A percentile compares a stretch with the other conserved stretches of the same genome.
Conservation (phyloP, 2,113 vertebrate genomes). For the Pardalotus punctatus region DNA sequence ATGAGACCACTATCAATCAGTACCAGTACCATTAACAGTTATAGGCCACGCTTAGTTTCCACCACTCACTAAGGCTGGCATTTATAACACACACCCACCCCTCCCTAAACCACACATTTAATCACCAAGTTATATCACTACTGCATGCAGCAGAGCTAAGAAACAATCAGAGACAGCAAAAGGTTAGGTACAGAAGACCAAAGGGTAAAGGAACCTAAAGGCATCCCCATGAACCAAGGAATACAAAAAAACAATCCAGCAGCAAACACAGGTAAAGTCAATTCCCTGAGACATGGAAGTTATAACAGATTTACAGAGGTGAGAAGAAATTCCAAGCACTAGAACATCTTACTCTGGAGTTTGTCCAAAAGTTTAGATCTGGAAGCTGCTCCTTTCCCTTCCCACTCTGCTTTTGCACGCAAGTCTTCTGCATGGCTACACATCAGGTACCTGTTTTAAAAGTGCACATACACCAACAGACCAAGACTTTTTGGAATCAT, state of each 20-base stretch:
- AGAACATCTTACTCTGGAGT: conserved; percentile 89
- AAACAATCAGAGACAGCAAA: background rate
- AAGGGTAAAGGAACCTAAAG: background rate
- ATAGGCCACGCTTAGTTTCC: background rate
- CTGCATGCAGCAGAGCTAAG: background rate
- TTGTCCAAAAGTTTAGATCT: conserved; percentile 94
- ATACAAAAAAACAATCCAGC: background rate
- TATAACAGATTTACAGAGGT: background rate
- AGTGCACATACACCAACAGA: conserved; percentile 15
- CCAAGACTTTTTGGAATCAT: background rate
- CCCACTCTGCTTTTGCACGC: conserved; percentile 95
- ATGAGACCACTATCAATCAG: background rate
- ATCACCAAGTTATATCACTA: background rate
- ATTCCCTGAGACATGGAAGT: background rate
- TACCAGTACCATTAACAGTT: background rate
- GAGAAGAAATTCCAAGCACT: background rate
- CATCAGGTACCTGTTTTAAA: conserved; percentile 90
- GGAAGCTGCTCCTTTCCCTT: conserved; percentile 91
- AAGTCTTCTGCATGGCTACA: conserved; percentile 96
- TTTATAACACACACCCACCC: background rate
- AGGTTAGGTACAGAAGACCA: background rate
- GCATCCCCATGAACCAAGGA: background rate
- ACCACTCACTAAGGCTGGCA: background rate
- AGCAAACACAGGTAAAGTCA: background rate
- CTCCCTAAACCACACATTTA: background rate